phyloP scores from a whole-genome alignment of 2,888 invertebrate genomes.

The Morinoia aosen region DNA sequence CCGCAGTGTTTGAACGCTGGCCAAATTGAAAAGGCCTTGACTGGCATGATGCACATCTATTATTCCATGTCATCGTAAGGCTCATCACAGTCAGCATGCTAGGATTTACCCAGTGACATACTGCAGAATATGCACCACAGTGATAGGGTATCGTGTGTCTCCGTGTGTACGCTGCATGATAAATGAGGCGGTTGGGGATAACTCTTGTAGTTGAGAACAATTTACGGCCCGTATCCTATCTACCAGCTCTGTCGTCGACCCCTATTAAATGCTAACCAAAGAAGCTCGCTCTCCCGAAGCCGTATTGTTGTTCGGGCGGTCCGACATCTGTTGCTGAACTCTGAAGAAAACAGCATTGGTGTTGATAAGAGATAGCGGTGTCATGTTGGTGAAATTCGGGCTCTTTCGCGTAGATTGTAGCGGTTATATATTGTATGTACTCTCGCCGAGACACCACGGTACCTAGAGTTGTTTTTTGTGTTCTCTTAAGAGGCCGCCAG shows the following conservation, averaged over 20 bases:
- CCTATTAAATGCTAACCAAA: neutral
- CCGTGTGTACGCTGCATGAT: neutral
- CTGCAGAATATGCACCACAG: neutral
- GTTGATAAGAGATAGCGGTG: constrained; percentile 34
- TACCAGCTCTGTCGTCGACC: neutral
- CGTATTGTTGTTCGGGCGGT: neutral
- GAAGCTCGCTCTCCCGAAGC: constrained; percentile 15
- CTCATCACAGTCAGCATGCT: neutral
- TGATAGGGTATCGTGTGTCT: constrained; percentile 5
- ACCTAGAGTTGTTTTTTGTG: neutral
- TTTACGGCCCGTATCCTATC: neutral
- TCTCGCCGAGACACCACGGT: neutral
- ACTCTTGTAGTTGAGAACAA: neutral
- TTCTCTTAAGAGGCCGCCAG: neutral
- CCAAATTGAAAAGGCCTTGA: neutral
- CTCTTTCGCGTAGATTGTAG: neutral
- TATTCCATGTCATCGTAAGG: neutral
- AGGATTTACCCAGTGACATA: neutral
- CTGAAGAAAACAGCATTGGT: neutral
- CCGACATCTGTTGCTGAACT: constrained; percentile 31
- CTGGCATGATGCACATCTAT: neutral
- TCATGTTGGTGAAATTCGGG: neutral
- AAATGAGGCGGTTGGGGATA: neutral
- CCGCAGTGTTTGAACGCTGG: neutral
- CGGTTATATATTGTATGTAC: neutral